phyloP scores from a whole-genome alignment of 1,140 invertebrate species.

The Stratiolaelaps scimitus region DNA sequence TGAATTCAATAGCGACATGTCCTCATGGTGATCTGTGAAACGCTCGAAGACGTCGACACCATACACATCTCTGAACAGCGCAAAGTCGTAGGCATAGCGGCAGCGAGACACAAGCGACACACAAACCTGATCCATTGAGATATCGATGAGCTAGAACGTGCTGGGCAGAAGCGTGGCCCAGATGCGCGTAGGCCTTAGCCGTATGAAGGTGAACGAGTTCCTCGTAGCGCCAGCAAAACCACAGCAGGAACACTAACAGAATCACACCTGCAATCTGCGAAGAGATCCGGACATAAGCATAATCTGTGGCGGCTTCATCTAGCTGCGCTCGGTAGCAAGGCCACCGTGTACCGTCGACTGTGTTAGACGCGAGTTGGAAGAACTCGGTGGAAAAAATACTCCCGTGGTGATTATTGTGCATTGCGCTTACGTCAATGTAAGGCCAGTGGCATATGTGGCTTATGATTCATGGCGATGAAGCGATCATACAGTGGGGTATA shows the following conservation, averaged over 20 bases:
- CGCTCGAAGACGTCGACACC: too few species aligned
- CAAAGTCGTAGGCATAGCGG: too few species aligned
- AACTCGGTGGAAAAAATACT: background rate
- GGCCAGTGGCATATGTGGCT: background rate
- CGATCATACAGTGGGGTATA: too few species aligned
- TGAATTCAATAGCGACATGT: too few species aligned
- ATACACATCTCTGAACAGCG: too few species aligned
- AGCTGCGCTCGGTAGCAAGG: background rate
- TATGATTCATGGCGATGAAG: too few species aligned
- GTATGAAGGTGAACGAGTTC: slow-evolving; percentile 48
- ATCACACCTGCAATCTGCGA: background rate
- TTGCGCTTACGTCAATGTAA: background rate
- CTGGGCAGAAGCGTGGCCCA: slow-evolving; percentile 47
- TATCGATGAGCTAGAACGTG: slow-evolving; percentile 47
- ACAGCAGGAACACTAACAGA: slow-evolving; percentile 8
- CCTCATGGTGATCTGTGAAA: too few species aligned
- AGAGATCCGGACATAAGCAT: background rate
- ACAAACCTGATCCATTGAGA: slow-evolving; percentile 44
- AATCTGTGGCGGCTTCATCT: background rate
- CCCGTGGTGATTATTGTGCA: background rate
- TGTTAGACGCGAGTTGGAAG: background rate
- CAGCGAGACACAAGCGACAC: too few species aligned
- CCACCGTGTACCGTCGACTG: background rate
- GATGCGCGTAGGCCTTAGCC: slow-evolving; percentile 45
- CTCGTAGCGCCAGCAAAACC: slow-evolving; percentile 23